Conservation (phyloP, 2,113 vertebrate species). For the Boulengeromyrus knoepffleri region DNA sequence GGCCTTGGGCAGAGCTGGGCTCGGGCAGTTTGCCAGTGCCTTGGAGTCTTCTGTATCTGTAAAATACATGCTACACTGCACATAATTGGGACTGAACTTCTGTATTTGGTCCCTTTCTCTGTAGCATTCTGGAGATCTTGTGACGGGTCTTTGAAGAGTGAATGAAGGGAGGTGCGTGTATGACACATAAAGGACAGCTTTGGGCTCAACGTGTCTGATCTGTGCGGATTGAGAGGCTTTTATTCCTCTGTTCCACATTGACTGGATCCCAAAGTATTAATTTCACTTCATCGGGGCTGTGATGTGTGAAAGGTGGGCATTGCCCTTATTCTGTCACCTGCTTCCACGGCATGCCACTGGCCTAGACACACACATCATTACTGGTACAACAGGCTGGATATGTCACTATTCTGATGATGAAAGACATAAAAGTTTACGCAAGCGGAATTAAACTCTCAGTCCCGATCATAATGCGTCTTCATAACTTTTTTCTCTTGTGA, state of each 20-base stretch:
- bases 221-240: slow-evolving; percentile 28
- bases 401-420: slow-evolving; percentile 56
- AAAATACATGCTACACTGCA: background rate
- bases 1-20: background rate
- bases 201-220: slow-evolving; percentile 4
- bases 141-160: background rate
- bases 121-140: background rate
- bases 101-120: background rate
- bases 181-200: slow-evolving; percentile 18
- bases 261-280: slow-evolving; percentile 23
- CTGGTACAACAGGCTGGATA: slow-evolving; percentile 55
- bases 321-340: slow-evolving; percentile 65
- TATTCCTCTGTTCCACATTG: slow-evolving; percentile 12
- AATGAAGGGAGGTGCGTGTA: background rate
- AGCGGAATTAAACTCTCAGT: slow-evolving; percentile 36
- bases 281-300: slow-evolving; percentile 40
- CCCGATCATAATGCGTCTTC: slow-evolving; percentile 39
- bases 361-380: slow-evolving; percentile 48
- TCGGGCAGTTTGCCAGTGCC: background rate
- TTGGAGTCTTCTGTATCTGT: background rate
- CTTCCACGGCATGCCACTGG: slow-evolving; percentile 51
- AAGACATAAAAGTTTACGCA: slow-evolving; percentile 45
- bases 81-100: background rate
- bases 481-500: slow-evolving; percentile 14
- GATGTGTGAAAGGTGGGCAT: slow-evolving; percentile 35